Base-by-base conservation (phyloP, 2,888 invertebrate species). In the Tigriopus californicus region DNA sequence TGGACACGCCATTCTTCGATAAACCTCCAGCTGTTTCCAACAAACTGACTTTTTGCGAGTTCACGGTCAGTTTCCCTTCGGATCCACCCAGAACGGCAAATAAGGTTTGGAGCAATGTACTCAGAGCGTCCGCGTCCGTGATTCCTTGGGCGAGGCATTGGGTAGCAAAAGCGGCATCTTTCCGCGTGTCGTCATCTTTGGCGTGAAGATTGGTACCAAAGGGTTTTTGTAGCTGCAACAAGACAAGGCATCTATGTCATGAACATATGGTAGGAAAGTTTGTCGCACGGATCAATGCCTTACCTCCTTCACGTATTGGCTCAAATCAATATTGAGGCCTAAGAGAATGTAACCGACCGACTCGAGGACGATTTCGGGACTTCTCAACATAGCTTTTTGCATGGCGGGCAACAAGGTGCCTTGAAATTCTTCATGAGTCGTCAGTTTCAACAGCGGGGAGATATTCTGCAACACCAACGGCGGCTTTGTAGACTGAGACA, bases 311-410 rank as follows among this genome's bases (percentile, higher is more conserved):
- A 83, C 82, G 70, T 83, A 81, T 54, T 79, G 78, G 67, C 87
- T 88, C 25, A 92, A 75, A 68, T 87, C 83, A 4, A 89, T 71
- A 58, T 79, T 76, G 6, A 90, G 68, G 58, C 80, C 80, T 8
- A 77, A 76, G 24, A 92, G 71, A 61, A 91, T 80, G 53, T 81
- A 76, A 0, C 85, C 85, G 42, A 92, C 83, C 18, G 82, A 80
- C 69, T 84, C 80, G 20, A 92, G 76, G 62, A 87, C 83, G 58
- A 89, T 80, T 76, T 97, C 97, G 0, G 97, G 94, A 72, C 87
- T 92, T 56, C 97, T 75, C 33, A 97, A 74, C 80, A 95, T 83
- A 20, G 89, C 82, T 70, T 91, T 90, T 70, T 90, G 87, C 59
- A 92, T 74, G 1, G 88, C 82, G 1, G 94, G 91, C 62, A 91